Base-by-base conservation (phyloP, 2,888 invertebrate genomes). In the Xanthostigma xanthostigma region DNA sequence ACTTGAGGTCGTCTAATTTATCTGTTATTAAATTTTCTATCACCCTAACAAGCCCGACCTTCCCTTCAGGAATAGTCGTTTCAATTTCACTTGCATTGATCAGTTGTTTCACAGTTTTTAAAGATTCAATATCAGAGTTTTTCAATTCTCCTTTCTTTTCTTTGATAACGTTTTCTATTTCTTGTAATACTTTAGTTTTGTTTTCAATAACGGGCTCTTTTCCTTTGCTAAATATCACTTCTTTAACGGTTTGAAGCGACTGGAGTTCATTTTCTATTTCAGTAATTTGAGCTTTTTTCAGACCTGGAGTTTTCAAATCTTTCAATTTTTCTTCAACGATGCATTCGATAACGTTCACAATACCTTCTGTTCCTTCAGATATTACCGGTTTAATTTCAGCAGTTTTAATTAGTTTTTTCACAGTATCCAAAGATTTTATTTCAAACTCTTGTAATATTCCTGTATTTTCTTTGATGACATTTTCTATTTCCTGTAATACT, bases 11-110 rank as follows among this genome's bases (percentile, higher is more conserved):
- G 8, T 46, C 10, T 44, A 52, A 48, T 36, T 53, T 47, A 27
- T 47, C 37, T 46, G 55, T 50, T 13, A 53, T 36, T 43, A 58
- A 37, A 34, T 53, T 49, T 9, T 53, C 12, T 12, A 53, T 36
- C 9, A 38, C 37, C 5, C 36, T 44, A 38, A 44, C 12, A 5
- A 46, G 40, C 39, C 44, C 49, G 4, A 46, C 41, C 10, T 50
- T 39, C 48, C 41, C 43, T 48, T 38, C 44, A 47, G 50, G 49
- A 35, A 52, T 48, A 14, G 41, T 40, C 49, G 53, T 50, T 49
- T 55, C 42, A 27, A 57, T 51, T 38, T 51, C 44, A 12, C 50
- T 35, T 40, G 55, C 48, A 49, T 57, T 57, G 34, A 53, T 56
- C 36, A 51, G 50, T 17, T 9, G 6, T 27, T 14, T 17, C 41